Evolutionary conservation across 2,113 vertebrate genomes (phyloP).

Genomic region (Helogale parvula): DNA sequence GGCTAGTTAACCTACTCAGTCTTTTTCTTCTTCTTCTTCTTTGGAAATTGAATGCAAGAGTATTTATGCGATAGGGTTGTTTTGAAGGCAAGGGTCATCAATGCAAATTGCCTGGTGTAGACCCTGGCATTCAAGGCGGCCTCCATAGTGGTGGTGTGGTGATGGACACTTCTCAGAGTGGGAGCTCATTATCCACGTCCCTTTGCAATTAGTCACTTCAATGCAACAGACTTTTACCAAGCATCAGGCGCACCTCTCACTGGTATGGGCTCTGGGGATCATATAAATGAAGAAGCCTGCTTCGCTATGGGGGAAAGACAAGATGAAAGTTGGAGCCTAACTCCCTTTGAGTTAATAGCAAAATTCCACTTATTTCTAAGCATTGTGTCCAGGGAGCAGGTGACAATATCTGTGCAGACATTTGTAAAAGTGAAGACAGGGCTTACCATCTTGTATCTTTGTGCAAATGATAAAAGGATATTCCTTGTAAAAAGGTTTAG

Average conservation of each 20-base stretch:
- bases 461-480: background rate
- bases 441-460: background rate
- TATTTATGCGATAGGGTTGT: background rate
- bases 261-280: background rate
- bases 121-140: background rate
- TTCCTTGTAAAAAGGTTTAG: background rate
- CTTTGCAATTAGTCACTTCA: background rate
- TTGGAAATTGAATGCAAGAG: background rate
- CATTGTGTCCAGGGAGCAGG: background rate
- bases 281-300: background rate
- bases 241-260: background rate
- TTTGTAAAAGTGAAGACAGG: background rate
- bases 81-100: background rate
- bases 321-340: background rate
- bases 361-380: background rate
- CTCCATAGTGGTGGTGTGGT: background rate
- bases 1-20: background rate
- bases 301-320: rapidly evolving
- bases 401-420: background rate
- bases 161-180: background rate
- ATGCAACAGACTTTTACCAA: background rate
- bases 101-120: no score
- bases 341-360: background rate
- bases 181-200: background rate
- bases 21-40: background rate